These are phyloP conservation scores for Melanotaenia maccullochi DNA, from an alignment of 2,797 vertebrate genomes.

Conservation along the genomic window DNA sequence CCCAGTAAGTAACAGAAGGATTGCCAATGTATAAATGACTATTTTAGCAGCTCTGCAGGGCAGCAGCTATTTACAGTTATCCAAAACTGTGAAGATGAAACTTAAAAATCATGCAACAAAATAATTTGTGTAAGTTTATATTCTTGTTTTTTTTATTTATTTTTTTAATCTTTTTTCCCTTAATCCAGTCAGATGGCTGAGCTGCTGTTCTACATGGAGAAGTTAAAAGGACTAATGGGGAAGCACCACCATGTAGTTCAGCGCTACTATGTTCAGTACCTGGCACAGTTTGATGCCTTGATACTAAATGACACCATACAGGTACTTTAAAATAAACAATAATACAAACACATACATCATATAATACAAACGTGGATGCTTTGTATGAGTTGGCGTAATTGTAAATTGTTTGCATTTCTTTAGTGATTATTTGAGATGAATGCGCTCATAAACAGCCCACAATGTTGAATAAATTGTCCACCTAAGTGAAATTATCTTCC, in stretches of 20 bases:
- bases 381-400: not conserved
- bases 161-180: not conserved
- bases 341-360: not conserved
- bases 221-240: conserved; percentile 79
- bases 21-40: not conserved
- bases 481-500: not conserved
- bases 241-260: conserved; percentile 80
- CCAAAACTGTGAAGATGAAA: not conserved
- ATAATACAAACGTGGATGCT: not conserved
- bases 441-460: not conserved
- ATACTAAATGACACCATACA: conserved; percentile 92
- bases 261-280: conserved; percentile 91
- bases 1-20: not conserved
- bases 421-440: not conserved
- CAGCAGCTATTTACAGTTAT: not conserved
- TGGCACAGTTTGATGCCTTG: conserved; percentile 91
- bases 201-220: conserved; percentile 89
- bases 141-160: not conserved
- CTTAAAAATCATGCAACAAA: not conserved
- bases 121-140: rapidly evolving
- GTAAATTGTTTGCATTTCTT: no score
- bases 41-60: not conserved
- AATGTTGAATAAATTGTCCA: not conserved
- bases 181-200: conserved; percentile 87
- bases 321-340: conserved; percentile 74